Base-by-base conservation (phyloP, 2,888 invertebrate genomes). In the Leptinotarsa juncta region DNA sequence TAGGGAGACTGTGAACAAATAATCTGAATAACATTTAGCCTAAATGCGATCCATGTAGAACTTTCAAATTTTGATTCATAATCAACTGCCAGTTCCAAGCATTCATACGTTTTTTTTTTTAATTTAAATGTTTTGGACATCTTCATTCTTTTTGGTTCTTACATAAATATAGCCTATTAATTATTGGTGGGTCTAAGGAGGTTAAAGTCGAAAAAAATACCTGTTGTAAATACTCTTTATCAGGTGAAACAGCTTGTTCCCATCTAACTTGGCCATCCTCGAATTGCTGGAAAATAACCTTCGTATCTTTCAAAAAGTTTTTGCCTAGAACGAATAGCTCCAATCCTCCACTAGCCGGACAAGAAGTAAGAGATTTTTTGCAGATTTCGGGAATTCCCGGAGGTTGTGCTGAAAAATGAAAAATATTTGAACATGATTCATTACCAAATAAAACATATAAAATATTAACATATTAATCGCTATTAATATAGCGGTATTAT, bases 371-470 rank as follows among this genome's bases (percentile, higher is more conserved):
- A 0, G 96, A 97, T 87, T 96, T 96, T 86, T 96, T 96, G 85
- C 95, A 95, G 78, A 97, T 96, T 89, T 97, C 97, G 16, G 97
- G 97, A 70, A 96, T 93, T 72, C 97, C 97, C 3, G 96, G 96
- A 16, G 96, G 96, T 90, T 97, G 97, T 51, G 96, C 96, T 96
- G 86, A 2, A 86, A 72, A 77, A 74, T 42, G 86, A 2, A 86
- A 72, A 77, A 74, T 42, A 73, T 10, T 60, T 48, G 32, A 15
- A 49, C 7, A 18, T 42, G 12, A 20, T 42, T 42, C 42, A 42
- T 42, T 42, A 42, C 10, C n/a, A 16, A n/a, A 51, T 12, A n/a
- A 0, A 14, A 16, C 51, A n/a, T 16, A 51, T 51, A n/a, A 15
- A 16, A 51, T 16, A 51, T 15, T 5, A n/a, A n/a, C n/a, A n/a